A percentile compares a stretch with the other conserved stretches of the same genome.
Evolutionary conservation across 1,140 invertebrate genomes (phyloP).

Genomic region (Cyphomyrmex costatus): DNA sequence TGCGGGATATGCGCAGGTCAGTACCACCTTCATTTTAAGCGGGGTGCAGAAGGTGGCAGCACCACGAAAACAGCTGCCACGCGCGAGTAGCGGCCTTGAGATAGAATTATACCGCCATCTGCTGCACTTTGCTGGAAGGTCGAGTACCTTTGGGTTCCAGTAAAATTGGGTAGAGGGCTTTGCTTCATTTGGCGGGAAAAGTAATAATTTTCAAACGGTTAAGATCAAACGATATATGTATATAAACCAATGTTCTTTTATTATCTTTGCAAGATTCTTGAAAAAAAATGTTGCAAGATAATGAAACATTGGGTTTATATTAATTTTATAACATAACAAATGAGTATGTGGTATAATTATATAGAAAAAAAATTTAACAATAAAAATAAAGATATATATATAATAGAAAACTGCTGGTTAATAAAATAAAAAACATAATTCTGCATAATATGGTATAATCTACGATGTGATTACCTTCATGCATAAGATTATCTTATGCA

Average conservation of each 20-base stretch:
- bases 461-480: neutral
- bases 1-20: slow-evolving; percentile 83
- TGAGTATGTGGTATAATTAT: neutral
- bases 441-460: neutral
- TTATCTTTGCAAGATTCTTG: no score
- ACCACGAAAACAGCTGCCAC: slow-evolving; percentile 67
- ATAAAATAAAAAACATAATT: neutral
- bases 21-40: slow-evolving; percentile 73
- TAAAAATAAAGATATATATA: no score
- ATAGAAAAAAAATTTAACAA: neutral
- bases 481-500: neutral
- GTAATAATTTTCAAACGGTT: neutral
- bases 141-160: slow-evolving; percentile 74
- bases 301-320: neutral
- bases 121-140: slow-evolving; percentile 70
- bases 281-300: neutral
- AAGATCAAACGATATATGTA: neutral
- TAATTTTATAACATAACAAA: neutral
- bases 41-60: slow-evolving; percentile 78
- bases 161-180: slow-evolving; percentile 78
- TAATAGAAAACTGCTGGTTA: neutral
- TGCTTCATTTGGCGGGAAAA: slow-evolving; percentile 58
- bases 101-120: slow-evolving; percentile 80
- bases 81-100: slow-evolving; percentile 46
- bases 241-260: no score